Conservation (phyloP, 1,140 invertebrate genomes). For the Panagrolaimus sp. region DNA sequence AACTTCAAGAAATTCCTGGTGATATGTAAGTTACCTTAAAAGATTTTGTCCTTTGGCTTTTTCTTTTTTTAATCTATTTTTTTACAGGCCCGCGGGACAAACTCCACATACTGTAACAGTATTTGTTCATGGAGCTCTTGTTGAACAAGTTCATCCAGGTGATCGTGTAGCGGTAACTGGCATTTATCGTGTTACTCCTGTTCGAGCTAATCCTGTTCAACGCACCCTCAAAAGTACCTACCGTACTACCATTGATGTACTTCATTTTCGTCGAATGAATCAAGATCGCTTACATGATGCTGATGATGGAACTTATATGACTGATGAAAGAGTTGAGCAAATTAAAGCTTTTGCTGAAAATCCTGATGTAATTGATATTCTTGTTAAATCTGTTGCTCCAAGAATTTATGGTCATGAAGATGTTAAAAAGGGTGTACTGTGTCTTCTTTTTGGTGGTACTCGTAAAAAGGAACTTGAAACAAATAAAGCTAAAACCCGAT, state of each 20-base stretch:
- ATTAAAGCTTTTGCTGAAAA: constrained; percentile 75
- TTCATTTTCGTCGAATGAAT: constrained; percentile 88
- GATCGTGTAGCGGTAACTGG: constrained; percentile 87
- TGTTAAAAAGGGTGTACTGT: constrained; percentile 92
- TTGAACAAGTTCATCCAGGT: constrained; percentile 86
- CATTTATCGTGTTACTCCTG: constrained; percentile 81
- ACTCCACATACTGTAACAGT: constrained; percentile 87
- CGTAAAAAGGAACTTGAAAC: constrained; percentile 66
- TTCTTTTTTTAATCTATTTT: no score
- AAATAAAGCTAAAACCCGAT: constrained; percentile 42
- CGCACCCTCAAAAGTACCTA: constrained; percentile 82
- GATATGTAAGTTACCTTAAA: no score
- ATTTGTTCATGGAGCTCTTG: constrained; percentile 87
- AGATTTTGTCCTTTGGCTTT: no score
- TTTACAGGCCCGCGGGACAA: constrained; percentile 91
- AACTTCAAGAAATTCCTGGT: constrained; percentile 94
- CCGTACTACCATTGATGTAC: constrained; percentile 89
- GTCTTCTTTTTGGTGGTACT: constrained; percentile 93
- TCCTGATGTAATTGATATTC: constrained; percentile 78
- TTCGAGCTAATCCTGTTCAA: constrained; percentile 75
- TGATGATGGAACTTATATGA: constrained; percentile 67
- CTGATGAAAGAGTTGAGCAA: constrained; percentile 77
- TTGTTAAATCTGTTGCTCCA: constrained; percentile 66
- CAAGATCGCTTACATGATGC: constrained; percentile 74
- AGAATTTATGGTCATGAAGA: constrained; percentile 97